Evolutionary conservation across 2,797 vertebrate species (phyloP).

Genomic region (Pseudochirops corinnae): DNA sequence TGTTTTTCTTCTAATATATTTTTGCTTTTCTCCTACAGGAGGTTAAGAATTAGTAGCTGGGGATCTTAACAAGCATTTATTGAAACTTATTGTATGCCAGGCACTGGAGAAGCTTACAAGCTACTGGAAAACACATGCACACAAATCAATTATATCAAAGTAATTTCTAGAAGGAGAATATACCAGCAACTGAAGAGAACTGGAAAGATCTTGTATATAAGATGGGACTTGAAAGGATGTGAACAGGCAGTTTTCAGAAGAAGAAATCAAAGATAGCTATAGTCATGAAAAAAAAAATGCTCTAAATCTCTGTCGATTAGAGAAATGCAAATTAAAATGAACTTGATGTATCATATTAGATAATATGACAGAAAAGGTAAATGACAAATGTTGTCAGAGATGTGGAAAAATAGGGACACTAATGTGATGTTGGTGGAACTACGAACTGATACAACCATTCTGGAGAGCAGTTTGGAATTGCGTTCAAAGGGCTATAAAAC

Average conservation of each 20-base stretch:
- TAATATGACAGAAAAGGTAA: neutral
- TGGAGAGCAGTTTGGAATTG: neutral
- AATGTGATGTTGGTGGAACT: neutral
- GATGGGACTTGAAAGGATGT: neutral
- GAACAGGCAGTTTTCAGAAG: neutral
- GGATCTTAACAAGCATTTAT: neutral
- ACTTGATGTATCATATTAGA: neutral
- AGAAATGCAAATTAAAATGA: neutral
- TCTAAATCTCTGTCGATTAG: neutral
- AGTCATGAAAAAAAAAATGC: neutral
- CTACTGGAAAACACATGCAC: neutral
- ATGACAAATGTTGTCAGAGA: neutral
- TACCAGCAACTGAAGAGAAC: neutral
- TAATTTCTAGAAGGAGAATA: neutral
- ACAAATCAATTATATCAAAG: neutral
- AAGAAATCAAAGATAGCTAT: neutral
- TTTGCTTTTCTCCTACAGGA: constrained; percentile 68
- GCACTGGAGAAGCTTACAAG: neutral
- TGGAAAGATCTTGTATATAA: neutral
- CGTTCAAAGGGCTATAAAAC: neutral
- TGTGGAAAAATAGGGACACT: neutral
- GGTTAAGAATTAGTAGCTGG: constrained; percentile 13
- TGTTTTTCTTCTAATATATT: constrained; percentile 28
- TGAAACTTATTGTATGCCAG: neutral
- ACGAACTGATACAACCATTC: neutral